These are phyloP conservation scores for Drosophila pallidifrons DNA, from an alignment of 1,140 invertebrate species.

Conservation along the genomic window DNA sequence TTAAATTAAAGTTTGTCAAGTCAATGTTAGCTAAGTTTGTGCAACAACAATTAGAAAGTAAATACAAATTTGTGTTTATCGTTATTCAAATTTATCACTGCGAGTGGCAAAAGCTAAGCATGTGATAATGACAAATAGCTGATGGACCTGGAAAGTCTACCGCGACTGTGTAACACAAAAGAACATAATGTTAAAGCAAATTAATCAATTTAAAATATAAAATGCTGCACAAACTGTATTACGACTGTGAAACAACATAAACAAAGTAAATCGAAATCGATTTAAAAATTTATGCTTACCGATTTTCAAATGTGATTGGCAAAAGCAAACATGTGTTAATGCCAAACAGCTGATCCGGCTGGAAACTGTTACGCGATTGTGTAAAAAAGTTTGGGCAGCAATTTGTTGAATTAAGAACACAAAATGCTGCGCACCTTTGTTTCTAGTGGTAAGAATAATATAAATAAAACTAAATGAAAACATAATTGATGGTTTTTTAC, in stretches of 20 bases:
- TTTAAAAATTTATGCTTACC: background rate
- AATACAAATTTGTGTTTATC: no score
- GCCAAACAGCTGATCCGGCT: constrained; percentile 52
- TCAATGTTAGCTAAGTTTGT: background rate
- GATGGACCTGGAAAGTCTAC: no score
- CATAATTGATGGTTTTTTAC: background rate
- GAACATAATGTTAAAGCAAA: no score
- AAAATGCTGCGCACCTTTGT: constrained; percentile 62
- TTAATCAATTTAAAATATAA: no score
- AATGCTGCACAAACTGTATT: background rate
- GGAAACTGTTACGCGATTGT: constrained; percentile 63
- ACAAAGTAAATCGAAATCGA: background rate
- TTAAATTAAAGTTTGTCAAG: constrained; percentile 27
- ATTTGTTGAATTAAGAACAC: constrained; percentile 18
- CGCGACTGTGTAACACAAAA: no score
- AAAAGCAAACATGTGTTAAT: constrained; percentile 38
- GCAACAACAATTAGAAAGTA: no score
- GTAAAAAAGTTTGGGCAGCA: constrained; percentile 4
- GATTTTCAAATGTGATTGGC: constrained; percentile 41
- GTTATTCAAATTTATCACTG: no score
- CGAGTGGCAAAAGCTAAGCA: no score
- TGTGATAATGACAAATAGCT: no score
- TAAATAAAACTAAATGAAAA: no score
- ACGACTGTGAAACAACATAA: constrained; percentile 7
- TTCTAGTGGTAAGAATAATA: constrained; percentile 39